Percentiles rank a stretch among this genome's conserved stretches.
Conservation (phyloP, 2,888 invertebrate species). For the Oithona nana region DNA sequence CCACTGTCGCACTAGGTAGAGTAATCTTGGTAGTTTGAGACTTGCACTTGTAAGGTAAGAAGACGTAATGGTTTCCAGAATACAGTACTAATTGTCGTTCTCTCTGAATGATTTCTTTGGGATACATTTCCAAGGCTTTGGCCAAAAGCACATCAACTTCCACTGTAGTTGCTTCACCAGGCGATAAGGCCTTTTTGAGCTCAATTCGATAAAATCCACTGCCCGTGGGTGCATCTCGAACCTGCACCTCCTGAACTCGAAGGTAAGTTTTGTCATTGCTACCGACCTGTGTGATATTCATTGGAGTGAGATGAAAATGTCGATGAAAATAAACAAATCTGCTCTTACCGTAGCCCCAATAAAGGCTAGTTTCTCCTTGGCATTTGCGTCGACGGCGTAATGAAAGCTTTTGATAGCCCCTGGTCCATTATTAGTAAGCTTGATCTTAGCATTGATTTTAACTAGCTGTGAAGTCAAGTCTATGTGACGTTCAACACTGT, state of each 20-base stretch:
- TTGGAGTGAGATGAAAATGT: constrained; percentile 34
- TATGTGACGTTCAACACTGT: constrained; percentile 61
- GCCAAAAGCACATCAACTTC: constrained; percentile 49
- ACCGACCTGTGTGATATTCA: neutral
- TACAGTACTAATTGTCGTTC: constrained; percentile 66
- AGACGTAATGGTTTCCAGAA: constrained; percentile 39
- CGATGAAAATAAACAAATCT: too few species aligned
- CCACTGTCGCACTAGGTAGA: constrained; percentile 55
- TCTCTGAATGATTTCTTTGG: constrained; percentile 67
- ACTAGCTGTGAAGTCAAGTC: constrained; percentile 76
- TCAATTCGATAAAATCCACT: neutral
- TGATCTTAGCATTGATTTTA: constrained; percentile 56
- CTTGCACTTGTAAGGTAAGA: constrained; percentile 55
- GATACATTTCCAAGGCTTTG: constrained; percentile 59
- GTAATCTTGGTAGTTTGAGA: constrained; percentile 64
- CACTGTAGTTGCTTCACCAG: neutral
- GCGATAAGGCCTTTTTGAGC: neutral
- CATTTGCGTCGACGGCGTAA: constrained; percentile 44
- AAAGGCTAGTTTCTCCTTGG: constrained; percentile 46
- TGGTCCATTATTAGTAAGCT: constrained; percentile 62
- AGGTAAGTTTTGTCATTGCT: constrained; percentile 23
- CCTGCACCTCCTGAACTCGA: neutral
- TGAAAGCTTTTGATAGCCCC: constrained; percentile 47
- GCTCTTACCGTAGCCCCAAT: constrained; percentile 37
- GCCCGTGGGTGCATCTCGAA: neutral